Conservation (phyloP, 2,797 vertebrate genomes). For the Allobates femoralis region DNA sequence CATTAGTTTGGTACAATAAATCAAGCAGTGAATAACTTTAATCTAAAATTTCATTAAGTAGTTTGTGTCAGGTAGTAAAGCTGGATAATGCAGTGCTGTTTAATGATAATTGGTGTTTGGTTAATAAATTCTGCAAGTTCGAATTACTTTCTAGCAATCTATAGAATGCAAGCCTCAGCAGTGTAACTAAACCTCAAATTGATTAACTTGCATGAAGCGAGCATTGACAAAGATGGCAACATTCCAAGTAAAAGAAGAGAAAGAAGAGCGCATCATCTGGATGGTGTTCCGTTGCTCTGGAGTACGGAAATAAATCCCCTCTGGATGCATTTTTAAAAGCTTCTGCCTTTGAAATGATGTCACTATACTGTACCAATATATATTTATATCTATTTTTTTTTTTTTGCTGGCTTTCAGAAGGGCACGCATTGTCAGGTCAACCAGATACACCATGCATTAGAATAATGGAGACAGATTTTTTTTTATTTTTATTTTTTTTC, state of each 20-base stretch:
- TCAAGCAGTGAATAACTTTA: conserved; percentile 98
- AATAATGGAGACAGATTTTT: conserved; percentile 89
- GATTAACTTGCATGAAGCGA: conserved; percentile 99
- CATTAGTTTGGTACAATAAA: conserved; percentile 95
- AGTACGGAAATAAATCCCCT: conserved; percentile 99
- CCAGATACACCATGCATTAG: conserved; percentile 92
- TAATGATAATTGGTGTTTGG: conserved; percentile 99
- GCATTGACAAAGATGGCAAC: conserved; percentile 99
- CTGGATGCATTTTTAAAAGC: conserved; percentile 99
- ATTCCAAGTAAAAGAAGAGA: conserved; percentile 94
- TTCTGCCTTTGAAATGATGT: conserved; percentile 99
- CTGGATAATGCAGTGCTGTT: conserved; percentile 99
- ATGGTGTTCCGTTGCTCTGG: conserved; percentile 99
- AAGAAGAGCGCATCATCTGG: conserved; percentile 93
- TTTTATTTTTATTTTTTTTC: conserved; percentile 65
- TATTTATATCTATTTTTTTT: conserved; percentile 76
- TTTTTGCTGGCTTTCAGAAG: conserved; percentile 79
- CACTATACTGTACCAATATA: conserved; percentile 76
- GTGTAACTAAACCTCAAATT: conserved; percentile 99
- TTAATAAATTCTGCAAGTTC: conserved; percentile 99
- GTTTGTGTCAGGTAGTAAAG: conserved; percentile 99
- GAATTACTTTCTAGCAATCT: conserved; percentile 98
- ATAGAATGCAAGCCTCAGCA: conserved; percentile 99
- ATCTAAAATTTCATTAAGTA: conserved; percentile 99
- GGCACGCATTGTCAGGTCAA: conserved; percentile 77